Base-by-base conservation (phyloP, 2,113 vertebrate species). In the Urocynchramus pylzowi region DNA sequence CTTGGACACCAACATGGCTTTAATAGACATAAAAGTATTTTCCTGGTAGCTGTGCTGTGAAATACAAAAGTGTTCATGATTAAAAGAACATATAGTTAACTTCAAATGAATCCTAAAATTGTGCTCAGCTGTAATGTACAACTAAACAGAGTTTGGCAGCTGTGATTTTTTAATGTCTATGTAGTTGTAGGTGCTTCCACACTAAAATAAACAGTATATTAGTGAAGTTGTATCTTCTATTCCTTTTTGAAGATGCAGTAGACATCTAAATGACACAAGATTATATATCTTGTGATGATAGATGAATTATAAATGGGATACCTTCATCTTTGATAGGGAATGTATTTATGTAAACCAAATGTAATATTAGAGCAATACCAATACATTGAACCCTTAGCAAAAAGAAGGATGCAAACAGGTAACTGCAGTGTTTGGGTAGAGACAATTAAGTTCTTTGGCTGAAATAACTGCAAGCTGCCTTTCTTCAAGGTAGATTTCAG, bases 21-120 rank as follows among this genome's bases (percentile, higher is more conserved):
- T 71, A 64, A 20, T 22, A 82, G 41, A 77, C 11, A 37, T 67
- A 63, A 83, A 85, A 59, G 7, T 50, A 50, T 90, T 92, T 95
- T 83, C 35, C 69, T 69, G 67, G 79, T 81, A 93, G 24, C 63
- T 96, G 67, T 91, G 97, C 87, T 96, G 75, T 93, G 64, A 63
- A 95, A 89, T 94, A 64, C 63, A 67, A 71, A 95, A 96, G 91
- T 94, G 35, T 84, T 94, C 16, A 44, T 33, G 93, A 80, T 91
- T 92, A 93, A 68, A 92, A 90, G 33, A 85, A 93, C 52, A 77
- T 89, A 86, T 81, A 94, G 94, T 97, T 95, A 44, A 82, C n/a
- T 77, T 97, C 31, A 95, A 95, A 87, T 82, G 24, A 71, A 76
- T 91, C 87, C 94, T 95, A 74, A 97, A 95, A 95, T 95, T 90